Conservation (phyloP, 1,140 invertebrate genomes). For the Acromyrmex charruanus region DNA sequence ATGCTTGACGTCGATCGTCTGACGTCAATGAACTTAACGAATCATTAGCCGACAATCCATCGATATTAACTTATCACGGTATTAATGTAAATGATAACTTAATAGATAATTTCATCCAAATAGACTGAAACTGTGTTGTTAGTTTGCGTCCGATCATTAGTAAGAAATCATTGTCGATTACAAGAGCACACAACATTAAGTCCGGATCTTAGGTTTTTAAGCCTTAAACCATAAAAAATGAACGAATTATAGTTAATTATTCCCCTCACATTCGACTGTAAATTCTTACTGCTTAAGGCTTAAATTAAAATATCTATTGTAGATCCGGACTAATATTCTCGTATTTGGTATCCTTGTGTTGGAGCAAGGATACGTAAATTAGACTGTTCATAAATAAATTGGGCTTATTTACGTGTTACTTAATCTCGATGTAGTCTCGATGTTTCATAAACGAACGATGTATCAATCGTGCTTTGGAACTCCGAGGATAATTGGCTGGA, state of each 20-base stretch:
- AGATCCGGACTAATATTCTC: no score
- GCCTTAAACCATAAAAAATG: no score
- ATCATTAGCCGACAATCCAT: background rate
- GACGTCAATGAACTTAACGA: slow-evolving; percentile 37
- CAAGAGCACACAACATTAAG: background rate
- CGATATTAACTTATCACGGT: background rate
- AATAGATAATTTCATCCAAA: slow-evolving; percentile 25
- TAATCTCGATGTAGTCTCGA: background rate
- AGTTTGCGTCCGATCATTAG: background rate
- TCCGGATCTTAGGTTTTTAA: no score
- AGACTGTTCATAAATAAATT: background rate
- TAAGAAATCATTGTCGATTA: background rate
- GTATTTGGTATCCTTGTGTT: background rate
- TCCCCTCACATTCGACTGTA: no score
- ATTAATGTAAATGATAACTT: slow-evolving; percentile 23
- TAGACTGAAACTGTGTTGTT: background rate
- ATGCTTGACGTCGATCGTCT: slow-evolving; percentile 8
- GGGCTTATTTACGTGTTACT: background rate
- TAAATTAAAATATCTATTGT: no score
- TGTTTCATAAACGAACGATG: background rate
- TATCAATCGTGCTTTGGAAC: background rate
- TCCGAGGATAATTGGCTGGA: background rate
- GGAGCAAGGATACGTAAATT: slow-evolving; percentile 31
- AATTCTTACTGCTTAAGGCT: no score
- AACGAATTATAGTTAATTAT: no score